Evolutionary conservation across 2,797 vertebrate genomes (phyloP).

Genomic region (Sphenodon punctatus): DNA sequence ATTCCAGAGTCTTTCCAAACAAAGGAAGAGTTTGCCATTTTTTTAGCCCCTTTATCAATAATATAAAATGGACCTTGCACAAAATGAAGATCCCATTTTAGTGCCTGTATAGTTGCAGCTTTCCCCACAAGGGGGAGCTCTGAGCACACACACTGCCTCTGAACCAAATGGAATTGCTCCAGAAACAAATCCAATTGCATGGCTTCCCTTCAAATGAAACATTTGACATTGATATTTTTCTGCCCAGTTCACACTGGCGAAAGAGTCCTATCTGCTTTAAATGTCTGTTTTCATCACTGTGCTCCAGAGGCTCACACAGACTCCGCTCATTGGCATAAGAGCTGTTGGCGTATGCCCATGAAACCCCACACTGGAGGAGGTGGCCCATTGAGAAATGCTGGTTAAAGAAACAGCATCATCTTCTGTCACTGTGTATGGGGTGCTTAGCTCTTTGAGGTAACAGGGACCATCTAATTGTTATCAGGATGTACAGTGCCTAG

Average conservation of each 20-base stretch:
- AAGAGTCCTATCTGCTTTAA: background rate
- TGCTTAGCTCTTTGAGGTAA: background rate
- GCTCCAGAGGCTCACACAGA: background rate
- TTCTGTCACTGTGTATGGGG: too few relatives aligned
- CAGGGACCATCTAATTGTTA: background rate
- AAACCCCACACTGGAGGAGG: background rate
- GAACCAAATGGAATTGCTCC: background rate
- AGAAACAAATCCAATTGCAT: background rate
- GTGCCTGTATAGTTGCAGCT: too few relatives aligned
- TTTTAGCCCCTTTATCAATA: too few relatives aligned
- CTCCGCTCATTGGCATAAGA: background rate
- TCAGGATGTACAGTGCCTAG: background rate
- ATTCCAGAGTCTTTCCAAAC: background rate
- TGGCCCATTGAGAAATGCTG: background rate
- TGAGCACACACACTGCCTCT: background rate
- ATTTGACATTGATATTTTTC: background rate
- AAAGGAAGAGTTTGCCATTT: background rate
- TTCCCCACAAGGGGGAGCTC: background rate
- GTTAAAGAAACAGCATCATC: background rate
- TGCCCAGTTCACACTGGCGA: background rate
- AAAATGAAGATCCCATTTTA: too few relatives aligned
- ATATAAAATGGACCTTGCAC: background rate
- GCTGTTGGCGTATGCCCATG: background rate
- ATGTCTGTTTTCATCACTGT: background rate
- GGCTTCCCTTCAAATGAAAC: background rate